Percentiles rank a stretch among this genome's conserved stretches.
These are phyloP conservation scores for Drosophila mauritiana DNA, from an alignment of 1,140 invertebrate genomes.

Conservation along the genomic window DNA sequence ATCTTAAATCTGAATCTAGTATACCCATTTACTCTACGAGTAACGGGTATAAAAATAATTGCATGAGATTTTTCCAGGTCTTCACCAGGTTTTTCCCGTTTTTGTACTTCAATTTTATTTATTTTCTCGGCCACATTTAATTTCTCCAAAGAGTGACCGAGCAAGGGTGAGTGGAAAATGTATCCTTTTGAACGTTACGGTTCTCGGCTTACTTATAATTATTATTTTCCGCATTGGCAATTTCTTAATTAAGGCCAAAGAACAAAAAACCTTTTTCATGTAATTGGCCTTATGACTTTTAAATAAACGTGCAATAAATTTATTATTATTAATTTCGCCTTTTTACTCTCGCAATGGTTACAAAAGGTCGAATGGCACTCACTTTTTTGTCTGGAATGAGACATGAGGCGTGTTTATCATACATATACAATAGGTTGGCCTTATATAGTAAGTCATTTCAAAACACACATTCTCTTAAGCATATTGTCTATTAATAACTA, in stretches of 20 bases:
- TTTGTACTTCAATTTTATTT: conserved; percentile 34
- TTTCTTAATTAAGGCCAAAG: conserved; percentile 70
- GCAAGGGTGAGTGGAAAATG: conserved; percentile 14
- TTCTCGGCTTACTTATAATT: conserved; percentile 74
- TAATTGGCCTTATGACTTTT: conserved; percentile 74
- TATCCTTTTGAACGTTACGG: conserved; percentile 54
- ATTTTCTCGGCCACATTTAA: conserved; percentile 53
- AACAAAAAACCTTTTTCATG: conserved; percentile 27
- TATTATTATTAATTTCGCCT: conserved; percentile 37
- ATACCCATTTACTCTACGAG: too few species aligned
- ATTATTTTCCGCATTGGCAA: conserved; percentile 79
- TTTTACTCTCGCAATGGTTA: conserved; percentile 1
- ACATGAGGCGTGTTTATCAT: background rate
- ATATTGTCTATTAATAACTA: too few species aligned
- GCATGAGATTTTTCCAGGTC: conserved; percentile 55
- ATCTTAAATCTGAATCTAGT: too few species aligned
- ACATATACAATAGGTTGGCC: too few species aligned
- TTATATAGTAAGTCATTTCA: too few species aligned
- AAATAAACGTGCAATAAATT: conserved; percentile 76
- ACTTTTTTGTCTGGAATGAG: background rate
- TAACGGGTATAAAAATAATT: conserved; percentile 17
- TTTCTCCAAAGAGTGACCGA: conserved; percentile 19
- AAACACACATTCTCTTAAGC: too few species aligned
- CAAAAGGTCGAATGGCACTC: background rate
- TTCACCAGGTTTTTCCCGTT: conserved; percentile 34